Evolutionary conservation across 2,888 invertebrate genomes (phyloP), one percentile per base, ranked within the genome.

Genomic region (Lepidocyrtoides sp.): DNA sequence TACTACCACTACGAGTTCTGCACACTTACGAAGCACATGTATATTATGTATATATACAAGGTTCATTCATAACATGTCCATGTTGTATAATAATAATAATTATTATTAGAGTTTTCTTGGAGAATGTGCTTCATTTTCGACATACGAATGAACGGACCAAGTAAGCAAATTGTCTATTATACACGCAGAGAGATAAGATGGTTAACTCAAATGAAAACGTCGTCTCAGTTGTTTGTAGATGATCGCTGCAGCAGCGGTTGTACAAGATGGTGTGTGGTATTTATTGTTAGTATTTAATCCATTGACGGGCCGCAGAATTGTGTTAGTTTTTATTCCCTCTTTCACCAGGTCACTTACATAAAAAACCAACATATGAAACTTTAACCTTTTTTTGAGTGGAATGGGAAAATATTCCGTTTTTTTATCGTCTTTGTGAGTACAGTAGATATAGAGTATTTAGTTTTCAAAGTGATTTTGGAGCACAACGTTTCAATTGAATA

Each of bases 91-190:
- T n/a, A 51, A 12, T 17, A n/a, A n/a, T 51, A 14, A 29, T 41
- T 32, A n/a, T 69, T 69, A 36, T 8, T 69, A 26, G 23, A 26
- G 2, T 60, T 60, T 60, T 60, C 17, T 23, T 60, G 23, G n/a
- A n/a, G n/a, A n/a, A n/a, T 29, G 66, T 69, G 2, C 32, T 57
- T 32, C 17, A 57, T 79, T 29, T n/a, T 23, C 12, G 57, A n/a
- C n/a, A n/a, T 54, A n/a, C 44, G 14, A n/a, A 63, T 20, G 36
- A 48, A 48, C 26, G 54, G n/a, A n/a, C n/a, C n/a, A n/a, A n/a
- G n/a, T 82, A 77, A 77, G 63, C 54, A 81, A 88, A 88, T 88
- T 88, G 81, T 81, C 57, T 88, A 88, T 81, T 86, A 54, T 79
- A 54, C 77, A 60, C 60, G 32, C 72, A 41, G 54, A 63, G 81